Conservation (phyloP, 1,140 invertebrate species). For the Pararge aegeria region DNA sequence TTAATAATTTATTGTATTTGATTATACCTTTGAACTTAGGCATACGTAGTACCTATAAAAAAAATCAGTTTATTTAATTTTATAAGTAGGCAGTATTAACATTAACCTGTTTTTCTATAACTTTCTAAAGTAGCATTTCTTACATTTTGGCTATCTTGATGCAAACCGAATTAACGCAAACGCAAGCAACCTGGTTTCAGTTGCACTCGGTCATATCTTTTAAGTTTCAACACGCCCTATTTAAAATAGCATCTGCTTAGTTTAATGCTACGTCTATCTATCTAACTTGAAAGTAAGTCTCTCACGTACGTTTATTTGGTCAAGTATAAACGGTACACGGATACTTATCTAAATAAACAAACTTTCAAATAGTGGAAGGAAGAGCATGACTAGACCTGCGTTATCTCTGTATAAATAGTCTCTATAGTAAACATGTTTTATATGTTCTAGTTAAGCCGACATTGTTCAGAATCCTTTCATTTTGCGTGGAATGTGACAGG, state of each 20-base stretch:
- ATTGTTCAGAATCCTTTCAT: constrained; percentile 16
- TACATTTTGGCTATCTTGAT: not conserved
- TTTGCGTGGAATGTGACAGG: constrained; percentile 25
- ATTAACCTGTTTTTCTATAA: too few species aligned
- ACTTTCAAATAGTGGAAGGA: constrained; percentile 30
- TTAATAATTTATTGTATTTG: too few species aligned
- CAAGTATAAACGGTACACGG: constrained; percentile 30
- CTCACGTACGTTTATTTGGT: constrained; percentile 26
- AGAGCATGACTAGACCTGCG: constrained; percentile 19
- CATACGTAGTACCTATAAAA: too few species aligned
- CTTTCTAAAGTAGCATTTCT: not conserved
- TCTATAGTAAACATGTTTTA: constrained; percentile 17
- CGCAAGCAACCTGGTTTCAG: not conserved
- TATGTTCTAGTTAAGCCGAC: constrained; percentile 7
- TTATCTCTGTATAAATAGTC: constrained; percentile 38
- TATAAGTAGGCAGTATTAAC: too few species aligned
- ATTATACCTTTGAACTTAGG: too few species aligned
- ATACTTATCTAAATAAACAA: constrained; percentile 33
- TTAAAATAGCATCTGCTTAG: constrained; percentile 7
- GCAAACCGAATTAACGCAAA: not conserved
- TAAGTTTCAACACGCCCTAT: constrained; percentile 8
- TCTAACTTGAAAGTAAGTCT: constrained; percentile 15
- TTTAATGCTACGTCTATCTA: constrained; percentile 6
- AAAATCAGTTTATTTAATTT: too few species aligned
- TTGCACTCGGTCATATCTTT: not conserved